phyloP scores from a whole-genome alignment of 1,140 invertebrate species.

The Solenopsis invicta region DNA sequence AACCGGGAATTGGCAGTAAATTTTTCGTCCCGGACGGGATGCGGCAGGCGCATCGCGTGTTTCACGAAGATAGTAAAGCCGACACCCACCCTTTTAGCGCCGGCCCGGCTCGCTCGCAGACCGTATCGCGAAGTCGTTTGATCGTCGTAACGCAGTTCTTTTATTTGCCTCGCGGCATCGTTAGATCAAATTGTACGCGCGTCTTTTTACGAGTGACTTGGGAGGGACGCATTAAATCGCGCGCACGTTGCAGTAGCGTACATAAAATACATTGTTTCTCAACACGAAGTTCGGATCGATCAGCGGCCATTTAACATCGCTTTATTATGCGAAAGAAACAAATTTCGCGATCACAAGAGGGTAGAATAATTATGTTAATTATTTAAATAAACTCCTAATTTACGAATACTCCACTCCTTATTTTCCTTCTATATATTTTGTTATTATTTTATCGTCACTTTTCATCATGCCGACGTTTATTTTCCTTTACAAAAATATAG shows the following conservation, averaged over 20 bases:
- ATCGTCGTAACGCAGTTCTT: slow-evolving; percentile 64
- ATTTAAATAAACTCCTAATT: not conserved
- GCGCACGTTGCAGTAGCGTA: not conserved
- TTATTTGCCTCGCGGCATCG: slow-evolving; percentile 64
- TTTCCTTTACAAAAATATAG: not conserved
- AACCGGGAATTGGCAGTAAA: slow-evolving; percentile 56
- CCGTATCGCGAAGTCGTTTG: slow-evolving; percentile 60
- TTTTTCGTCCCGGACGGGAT: slow-evolving; percentile 48
- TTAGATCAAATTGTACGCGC: slow-evolving; percentile 64
- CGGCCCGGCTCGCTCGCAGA: slow-evolving; percentile 38
- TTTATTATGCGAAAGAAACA: not conserved
- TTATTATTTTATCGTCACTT: not conserved
- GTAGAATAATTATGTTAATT: not conserved
- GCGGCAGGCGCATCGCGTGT: slow-evolving; percentile 48
- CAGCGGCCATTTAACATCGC: not conserved
- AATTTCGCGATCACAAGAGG: not conserved
- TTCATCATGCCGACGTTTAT: not conserved
- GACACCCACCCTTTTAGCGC: slow-evolving; percentile 49
- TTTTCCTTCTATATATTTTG: not conserved
- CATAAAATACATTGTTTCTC: not conserved
- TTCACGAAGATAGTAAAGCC: slow-evolving; percentile 57
- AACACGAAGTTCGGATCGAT: not conserved
- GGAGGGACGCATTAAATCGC: slow-evolving; percentile 52
- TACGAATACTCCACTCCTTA: not conserved
- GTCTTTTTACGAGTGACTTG: slow-evolving; percentile 56